Conservation (phyloP, 2,888 invertebrate species). For the Drosophila koepferae region DNA sequence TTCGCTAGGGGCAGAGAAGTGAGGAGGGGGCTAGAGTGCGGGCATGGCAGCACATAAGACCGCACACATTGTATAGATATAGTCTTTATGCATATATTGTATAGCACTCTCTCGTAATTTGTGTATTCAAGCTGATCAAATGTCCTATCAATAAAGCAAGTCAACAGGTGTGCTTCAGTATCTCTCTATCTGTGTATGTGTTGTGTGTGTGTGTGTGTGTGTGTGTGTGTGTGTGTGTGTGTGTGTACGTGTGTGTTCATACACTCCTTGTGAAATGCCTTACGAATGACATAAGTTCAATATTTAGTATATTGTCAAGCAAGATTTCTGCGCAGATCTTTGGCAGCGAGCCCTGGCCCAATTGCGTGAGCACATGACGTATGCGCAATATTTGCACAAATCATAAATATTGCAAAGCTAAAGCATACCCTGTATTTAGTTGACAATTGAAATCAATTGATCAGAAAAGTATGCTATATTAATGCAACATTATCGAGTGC, state of each 20-base stretch:
- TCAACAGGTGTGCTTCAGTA: conserved; percentile 22
- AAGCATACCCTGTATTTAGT: conserved; percentile 36
- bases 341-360: conserved; percentile 45
- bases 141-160: conserved; percentile 37
- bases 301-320: neutral
- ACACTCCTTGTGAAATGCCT: conserved; percentile 5
- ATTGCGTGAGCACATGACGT: conserved; percentile 38
- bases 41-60: conserved; percentile 29
- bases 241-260: neutral
- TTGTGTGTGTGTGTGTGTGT: no score
- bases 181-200: neutral
- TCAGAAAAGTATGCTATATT: conserved; percentile 55
- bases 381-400: conserved; percentile 33
- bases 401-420: neutral
- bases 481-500: neutral
- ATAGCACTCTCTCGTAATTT: conserved; percentile 26
- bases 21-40: neutral
- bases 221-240: neutral
- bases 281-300: neutral
- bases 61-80: conserved; percentile 20
- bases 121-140: conserved; percentile 52
- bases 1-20: neutral
- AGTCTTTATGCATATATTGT: neutral
- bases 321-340: conserved; percentile 28
- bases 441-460: neutral